Evolutionary conservation across 2,888 invertebrate species (phyloP), one percentile per base, ranked within the genome.

Genomic region (Colostygia pectinataria): DNA sequence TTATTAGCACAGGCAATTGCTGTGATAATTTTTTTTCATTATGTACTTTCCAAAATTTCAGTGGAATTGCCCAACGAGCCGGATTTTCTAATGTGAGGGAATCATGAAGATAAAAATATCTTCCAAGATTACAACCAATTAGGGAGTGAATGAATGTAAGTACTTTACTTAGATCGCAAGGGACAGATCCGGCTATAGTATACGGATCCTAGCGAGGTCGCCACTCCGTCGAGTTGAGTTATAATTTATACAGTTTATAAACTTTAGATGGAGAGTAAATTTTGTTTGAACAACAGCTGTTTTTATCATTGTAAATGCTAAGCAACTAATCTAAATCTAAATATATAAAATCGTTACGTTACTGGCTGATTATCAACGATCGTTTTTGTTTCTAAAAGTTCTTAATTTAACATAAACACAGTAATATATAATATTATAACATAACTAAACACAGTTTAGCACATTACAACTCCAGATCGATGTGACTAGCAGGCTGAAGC

Each of bases 161-260:
- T 58, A 60, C 25, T 12, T 15, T 61, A 59, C 31, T 23, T 12
- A 32, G 37, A 42, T 33, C 27, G 55, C 64, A 61, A 57, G 50
- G 59, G 61, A 59, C 58, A 66, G 66, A 71, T 68, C 72, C 70
- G 71, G 70, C 66, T 51, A n/a, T n/a, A n/a, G 43, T 37, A 53
- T 60, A 69, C 73, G 75, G 75, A 77, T 71, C 66, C 66, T 48
- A 36, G 28, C 76, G 73, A 78, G 78, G 78, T 71, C 74, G 68
- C 51, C 61, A 59, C 55, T 47, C 50, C 14, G 53, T 66, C 63
- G 67, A 62, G 65, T 60, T 46, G 46, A 55, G 46, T 51, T 57
- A 57, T 62, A 33, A 51, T 29, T 38, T 38, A 33, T 34, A 39
- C 49, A 23, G 38, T 27, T 45, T 25, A 32, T 38, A 32, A 14